phyloP scores from a whole-genome alignment of 2,888 invertebrate species.

The Nycteola revayana region DNA sequence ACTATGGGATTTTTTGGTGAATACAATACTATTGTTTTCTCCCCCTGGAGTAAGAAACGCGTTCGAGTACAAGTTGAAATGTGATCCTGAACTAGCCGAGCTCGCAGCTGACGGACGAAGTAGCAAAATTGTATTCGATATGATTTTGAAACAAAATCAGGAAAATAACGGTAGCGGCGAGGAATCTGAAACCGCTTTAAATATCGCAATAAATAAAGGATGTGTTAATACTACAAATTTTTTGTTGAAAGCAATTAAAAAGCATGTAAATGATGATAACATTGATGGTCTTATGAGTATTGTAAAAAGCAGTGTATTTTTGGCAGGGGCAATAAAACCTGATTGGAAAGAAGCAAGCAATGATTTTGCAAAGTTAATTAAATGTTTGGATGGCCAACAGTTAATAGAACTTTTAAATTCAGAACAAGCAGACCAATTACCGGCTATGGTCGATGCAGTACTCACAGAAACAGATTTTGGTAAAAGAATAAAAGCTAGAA shows the following conservation, averaged over 20 bases:
- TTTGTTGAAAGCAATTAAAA: conserved; percentile 25
- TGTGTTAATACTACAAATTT: conserved; percentile 30
- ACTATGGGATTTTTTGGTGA: conserved; percentile 37
- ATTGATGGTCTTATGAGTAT: conserved; percentile 23
- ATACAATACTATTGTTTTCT: conserved; percentile 29
- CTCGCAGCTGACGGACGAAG: conserved; percentile 19
- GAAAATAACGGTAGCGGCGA: conserved; percentile 1
- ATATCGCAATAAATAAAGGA: conserved; percentile 32
- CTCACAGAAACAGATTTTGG: neutral
- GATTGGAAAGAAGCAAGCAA: conserved; percentile 18
- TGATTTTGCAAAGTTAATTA: conserved; percentile 18
- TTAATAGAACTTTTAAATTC: conserved; percentile 20
- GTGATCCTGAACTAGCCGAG: conserved; percentile 30
- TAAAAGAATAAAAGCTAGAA: conserved; percentile 1
- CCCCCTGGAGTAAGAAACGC: conserved; percentile 33
- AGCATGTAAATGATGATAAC: conserved; percentile 21
- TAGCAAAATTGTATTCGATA: conserved; percentile 35
- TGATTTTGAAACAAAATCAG: conserved; percentile 32
- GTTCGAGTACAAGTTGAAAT: conserved; percentile 42
- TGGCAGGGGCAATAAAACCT: conserved; percentile 15
- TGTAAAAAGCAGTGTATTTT: conserved; percentile 17
- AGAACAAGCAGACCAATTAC: conserved; percentile 8
- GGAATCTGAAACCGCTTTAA: conserved; percentile 18
- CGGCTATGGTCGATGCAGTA: conserved; percentile 1
- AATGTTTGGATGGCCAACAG: conserved; percentile 16